phyloP scores from a whole-genome alignment of 2,113 vertebrate genomes.

The Dasyprocta punctata region DNA sequence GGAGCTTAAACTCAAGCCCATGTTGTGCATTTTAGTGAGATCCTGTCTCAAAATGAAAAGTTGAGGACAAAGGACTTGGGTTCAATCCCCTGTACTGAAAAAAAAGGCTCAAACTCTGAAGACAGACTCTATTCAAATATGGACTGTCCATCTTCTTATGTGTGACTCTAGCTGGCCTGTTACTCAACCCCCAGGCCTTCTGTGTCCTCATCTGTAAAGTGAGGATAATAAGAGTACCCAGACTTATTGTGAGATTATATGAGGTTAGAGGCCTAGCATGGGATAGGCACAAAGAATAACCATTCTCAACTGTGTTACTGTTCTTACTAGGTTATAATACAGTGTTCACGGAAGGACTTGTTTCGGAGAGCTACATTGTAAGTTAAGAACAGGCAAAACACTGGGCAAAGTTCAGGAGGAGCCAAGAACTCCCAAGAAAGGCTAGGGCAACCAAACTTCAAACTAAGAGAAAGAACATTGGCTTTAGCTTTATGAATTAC shows the following conservation, averaged over 20 bases:
- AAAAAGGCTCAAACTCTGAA: background rate
- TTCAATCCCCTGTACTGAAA: background rate
- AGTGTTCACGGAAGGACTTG: background rate
- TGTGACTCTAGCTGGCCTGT: background rate
- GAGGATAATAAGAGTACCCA: background rate
- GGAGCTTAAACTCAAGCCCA: background rate
- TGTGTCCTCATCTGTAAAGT: slow-evolving; percentile 14
- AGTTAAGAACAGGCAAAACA: background rate
- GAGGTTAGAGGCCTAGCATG: background rate
- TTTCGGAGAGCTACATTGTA: background rate
- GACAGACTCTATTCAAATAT: background rate
- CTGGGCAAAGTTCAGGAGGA: slow-evolving; percentile 10
- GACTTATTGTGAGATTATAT: background rate
- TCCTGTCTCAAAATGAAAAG: background rate
- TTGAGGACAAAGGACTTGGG: background rate
- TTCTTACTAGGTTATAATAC: background rate
- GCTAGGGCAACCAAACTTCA: slow-evolving; percentile 47
- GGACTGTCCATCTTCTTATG: background rate
- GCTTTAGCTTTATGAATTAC: slow-evolving; percentile 46
- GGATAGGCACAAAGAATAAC: background rate
- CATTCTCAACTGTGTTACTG: background rate
- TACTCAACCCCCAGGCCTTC: background rate
- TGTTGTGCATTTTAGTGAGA: background rate
- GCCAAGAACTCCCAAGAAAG: slow-evolving; percentile 33
- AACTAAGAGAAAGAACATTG: background rate